Conservation (phyloP, 2,113 vertebrate species). For the Dermatemys mawii region DNA sequence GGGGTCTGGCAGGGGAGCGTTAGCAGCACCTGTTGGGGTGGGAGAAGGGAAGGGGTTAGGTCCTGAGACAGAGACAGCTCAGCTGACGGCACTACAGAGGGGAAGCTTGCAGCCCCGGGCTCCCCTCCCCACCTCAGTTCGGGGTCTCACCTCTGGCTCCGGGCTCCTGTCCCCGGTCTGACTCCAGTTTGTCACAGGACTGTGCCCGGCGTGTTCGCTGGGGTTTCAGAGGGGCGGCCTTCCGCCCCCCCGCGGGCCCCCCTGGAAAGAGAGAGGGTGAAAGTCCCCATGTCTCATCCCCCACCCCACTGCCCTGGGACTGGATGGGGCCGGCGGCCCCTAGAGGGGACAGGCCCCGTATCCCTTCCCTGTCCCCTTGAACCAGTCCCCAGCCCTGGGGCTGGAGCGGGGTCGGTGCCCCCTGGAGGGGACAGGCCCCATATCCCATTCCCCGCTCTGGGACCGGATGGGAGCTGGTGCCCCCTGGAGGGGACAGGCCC, state of each 20-base stretch:
- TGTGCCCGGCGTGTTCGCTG: slow-evolving; percentile 75
- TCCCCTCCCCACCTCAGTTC: background rate
- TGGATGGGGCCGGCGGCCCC: background rate
- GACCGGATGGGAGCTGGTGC: background rate
- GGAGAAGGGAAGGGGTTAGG: background rate
- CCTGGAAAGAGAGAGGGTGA: slow-evolving; percentile 37
- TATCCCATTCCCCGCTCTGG: background rate
- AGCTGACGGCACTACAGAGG: background rate
- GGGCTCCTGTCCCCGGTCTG: slow-evolving; percentile 54
- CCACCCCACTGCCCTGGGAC: background rate
- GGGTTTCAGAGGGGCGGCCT: slow-evolving; percentile 73
- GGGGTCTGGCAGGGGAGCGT: background rate
- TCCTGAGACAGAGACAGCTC: background rate
- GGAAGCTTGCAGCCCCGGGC: too few species aligned
- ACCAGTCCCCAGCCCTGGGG: too few species aligned
- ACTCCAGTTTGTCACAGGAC: slow-evolving; percentile 76
- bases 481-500: background rate
- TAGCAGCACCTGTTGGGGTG: background rate
- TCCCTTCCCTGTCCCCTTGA: too few species aligned
- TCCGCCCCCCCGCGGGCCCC: slow-evolving; percentile 40
- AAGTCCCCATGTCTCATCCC: background rate
- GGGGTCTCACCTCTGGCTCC: slow-evolving; percentile 33
- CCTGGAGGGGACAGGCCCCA: too few species aligned
- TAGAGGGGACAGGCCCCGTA: background rate
- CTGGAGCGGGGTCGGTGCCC: too few species aligned